phyloP scores from a whole-genome alignment of 2,113 vertebrate genomes.

The Cyprinodon tularosa region DNA sequence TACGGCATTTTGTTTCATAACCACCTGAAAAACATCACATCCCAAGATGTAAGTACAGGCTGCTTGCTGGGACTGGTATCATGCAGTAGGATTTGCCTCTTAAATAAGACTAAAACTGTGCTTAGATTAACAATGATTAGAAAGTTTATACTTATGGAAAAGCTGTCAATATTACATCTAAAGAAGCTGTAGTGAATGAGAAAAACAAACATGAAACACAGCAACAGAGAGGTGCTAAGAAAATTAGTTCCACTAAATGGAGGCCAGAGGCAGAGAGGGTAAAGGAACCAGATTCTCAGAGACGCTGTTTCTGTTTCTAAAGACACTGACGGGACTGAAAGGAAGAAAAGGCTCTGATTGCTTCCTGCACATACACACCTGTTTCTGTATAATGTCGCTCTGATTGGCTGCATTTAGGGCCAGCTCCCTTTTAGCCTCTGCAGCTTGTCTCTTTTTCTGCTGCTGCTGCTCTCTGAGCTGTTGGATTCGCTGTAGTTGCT shows the following conservation, averaged over 20 bases:
- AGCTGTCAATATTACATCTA: neutral
- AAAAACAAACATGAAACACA: neutral
- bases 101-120: neutral
- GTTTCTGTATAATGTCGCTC: conserved; percentile 95
- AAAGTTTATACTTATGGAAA: neutral
- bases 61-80: neutral
- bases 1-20: conserved; percentile 96
- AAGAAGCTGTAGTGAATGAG: neutral
- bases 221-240: neutral
- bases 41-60: conserved; percentile 3
- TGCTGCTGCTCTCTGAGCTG: conserved; percentile 94
- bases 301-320: conserved; percentile 18
- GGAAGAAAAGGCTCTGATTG: conserved; percentile 16
- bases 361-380: conserved; percentile 79
- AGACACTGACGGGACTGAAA: neutral
- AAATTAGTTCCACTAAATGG: conserved; percentile 23
- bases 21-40: conserved; percentile 80
- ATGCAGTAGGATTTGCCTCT: neutral
- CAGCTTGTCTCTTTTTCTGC: conserved; percentile 90
- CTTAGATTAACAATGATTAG: neutral
- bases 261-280: neutral
- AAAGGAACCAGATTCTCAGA: conserved; percentile 29
- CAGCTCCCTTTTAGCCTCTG: conserved; percentile 90
- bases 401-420: conserved; percentile 88
- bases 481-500: conserved; percentile 94